Percentiles rank a stretch among this genome's conserved stretches.
phyloP scores from a whole-genome alignment of 2,797 vertebrate genomes.

The Cichlasoma orientale region DNA sequence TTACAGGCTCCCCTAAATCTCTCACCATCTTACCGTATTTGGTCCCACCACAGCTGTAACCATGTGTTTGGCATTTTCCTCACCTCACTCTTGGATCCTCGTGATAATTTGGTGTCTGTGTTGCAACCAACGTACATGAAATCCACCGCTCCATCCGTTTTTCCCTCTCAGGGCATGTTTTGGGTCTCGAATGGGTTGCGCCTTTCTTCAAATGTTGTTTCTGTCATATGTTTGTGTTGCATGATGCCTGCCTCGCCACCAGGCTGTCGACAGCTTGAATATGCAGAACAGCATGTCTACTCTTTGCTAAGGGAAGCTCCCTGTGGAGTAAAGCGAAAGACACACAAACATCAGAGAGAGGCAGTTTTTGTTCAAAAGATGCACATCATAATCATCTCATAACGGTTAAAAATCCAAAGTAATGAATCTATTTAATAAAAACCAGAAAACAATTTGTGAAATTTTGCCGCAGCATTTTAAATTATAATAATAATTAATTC shows the following conservation, averaged over 20 bases:
- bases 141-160: slow-evolving; percentile 35
- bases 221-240: slow-evolving; percentile 52
- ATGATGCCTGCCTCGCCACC: slow-evolving; percentile 45
- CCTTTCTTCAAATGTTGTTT: slow-evolving; percentile 16
- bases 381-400: not conserved
- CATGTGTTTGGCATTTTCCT: slow-evolving; percentile 55
- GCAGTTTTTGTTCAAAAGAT: not conserved
- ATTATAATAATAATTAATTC: not conserved
- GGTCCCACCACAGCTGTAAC: slow-evolving; percentile 44
- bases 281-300: slow-evolving; percentile 54
- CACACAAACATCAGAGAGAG: slow-evolving; percentile 32
- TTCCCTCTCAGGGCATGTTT: slow-evolving; percentile 47
- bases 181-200: slow-evolving; percentile 27
- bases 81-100: slow-evolving; percentile 36
- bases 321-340: slow-evolving; percentile 10
- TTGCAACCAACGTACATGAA: slow-evolving; percentile 27
- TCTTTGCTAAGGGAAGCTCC: slow-evolving; percentile 12
- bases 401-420: not conserved
- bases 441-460: not conserved
- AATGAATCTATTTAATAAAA: not conserved
- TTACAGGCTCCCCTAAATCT: slow-evolving; percentile 51
- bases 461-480: not conserved
- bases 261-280: slow-evolving; percentile 52
- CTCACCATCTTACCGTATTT: slow-evolving; percentile 51
- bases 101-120: slow-evolving; percentile 45